Evolutionary conservation across 2,113 vertebrate genomes (phyloP), one percentile per base, ranked within the genome.

Genomic region (Turdus rufiventris): DNA sequence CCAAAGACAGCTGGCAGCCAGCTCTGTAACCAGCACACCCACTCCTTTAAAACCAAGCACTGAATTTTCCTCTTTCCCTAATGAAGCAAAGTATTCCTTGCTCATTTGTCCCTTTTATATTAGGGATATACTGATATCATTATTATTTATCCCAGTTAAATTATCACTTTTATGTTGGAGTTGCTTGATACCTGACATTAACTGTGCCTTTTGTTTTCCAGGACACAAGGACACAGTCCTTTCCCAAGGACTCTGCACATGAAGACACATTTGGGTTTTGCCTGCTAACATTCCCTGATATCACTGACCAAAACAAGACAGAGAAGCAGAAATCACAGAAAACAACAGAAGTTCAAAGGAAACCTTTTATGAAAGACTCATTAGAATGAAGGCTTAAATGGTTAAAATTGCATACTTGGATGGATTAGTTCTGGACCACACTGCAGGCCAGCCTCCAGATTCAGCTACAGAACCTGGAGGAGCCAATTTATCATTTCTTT

Each of bases 371-470:
- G 42, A 68, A 48, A 87, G 65, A 61, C 43, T 74, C 26, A 17
- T 78, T 76, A 65, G 79, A 72, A 36, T 33, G 50, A 81, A 79
- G 66, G 31, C 42, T 76, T 50, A 51, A 51, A 51, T 51, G 66
- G 74, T 84, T 79, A 25, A 82, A 77, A 18, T 13, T 61, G 72
- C 26, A 10, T 25, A 14, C 21, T 91, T 13, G 25, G 51, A 74
- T 14, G 71, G 70, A 88, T 91, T 65, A 85, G 33, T 77, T 82
- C 50, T 72, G 88, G 85, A 82, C 50, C 38, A 85, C 72, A 58
- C 33, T 26, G 33, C 50, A 95, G 85, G 58, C 78, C 88, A 85
- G 43, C 36, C 62, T 87, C 90, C 91, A 91, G 73, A 51, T 34
- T 42, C 45, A 68, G 43, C 57, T 82, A 48, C 18, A 45, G 18